Evolutionary conservation across 1,140 invertebrate species (phyloP).

Genomic region (Polypedilum vanderplanki): DNA sequence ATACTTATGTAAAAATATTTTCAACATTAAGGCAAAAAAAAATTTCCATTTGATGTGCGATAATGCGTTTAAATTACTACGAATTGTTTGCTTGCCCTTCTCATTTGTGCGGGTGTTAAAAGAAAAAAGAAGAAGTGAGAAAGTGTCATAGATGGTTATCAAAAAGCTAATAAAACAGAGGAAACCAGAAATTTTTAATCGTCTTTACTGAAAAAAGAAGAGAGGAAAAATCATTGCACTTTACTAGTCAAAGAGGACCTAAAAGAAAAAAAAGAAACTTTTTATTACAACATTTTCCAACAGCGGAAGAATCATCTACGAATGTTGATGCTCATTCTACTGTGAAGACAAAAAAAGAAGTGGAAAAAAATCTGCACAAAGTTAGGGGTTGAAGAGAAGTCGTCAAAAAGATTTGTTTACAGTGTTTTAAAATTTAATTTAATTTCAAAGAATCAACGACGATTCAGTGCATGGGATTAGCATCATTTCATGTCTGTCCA

Average conservation of each 20-base stretch:
- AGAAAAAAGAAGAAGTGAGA: neutral
- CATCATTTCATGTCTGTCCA: neutral
- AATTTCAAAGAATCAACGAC: neutral
- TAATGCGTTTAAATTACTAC: slow-evolving; percentile 28
- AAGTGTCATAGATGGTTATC: neutral
- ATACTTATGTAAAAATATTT: neutral
- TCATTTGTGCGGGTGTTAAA: neutral
- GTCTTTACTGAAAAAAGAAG: neutral
- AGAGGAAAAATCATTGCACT: neutral
- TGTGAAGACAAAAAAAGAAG: slow-evolving; percentile 22
- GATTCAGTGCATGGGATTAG: too few relatives aligned
- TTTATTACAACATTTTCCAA: slow-evolving; percentile 19
- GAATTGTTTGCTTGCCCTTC: neutral
- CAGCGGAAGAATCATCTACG: slow-evolving; percentile 14
- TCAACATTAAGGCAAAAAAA: neutral
- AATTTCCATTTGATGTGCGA: slow-evolving; percentile 18
- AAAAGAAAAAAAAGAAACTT: slow-evolving; percentile 1
- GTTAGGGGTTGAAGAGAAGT: neutral
- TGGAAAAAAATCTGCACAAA: neutral
- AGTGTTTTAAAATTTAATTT: slow-evolving; percentile 25
- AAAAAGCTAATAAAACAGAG: slow-evolving; percentile 24
- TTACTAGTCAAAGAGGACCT: neutral
- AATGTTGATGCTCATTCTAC: slow-evolving; percentile 7
- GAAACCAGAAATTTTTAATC: slow-evolving; percentile 27
- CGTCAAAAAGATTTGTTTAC: neutral